These are phyloP conservation scores for Pangasius macronema DNA, from an alignment of 2,797 vertebrate species.

Conservation along the genomic window DNA sequence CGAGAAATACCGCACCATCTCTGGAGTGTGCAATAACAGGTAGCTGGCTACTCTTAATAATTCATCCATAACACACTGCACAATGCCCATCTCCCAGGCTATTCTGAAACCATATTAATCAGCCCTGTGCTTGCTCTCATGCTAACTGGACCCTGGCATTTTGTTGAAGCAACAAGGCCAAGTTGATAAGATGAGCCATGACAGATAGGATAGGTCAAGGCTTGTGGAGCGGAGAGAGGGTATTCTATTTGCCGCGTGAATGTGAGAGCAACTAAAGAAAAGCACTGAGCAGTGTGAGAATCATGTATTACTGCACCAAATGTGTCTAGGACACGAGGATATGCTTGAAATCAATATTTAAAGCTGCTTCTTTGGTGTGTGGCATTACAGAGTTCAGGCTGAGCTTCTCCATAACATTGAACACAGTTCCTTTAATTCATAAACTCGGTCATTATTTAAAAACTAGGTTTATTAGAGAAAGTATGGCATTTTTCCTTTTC, in stretches of 20 bases:
- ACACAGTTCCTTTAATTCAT: neutral
- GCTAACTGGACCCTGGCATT: conserved; percentile 45
- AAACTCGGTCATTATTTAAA: neutral
- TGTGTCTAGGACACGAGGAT: conserved; percentile 27
- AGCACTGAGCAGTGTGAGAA: conserved; percentile 36
- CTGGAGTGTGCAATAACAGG: conserved; percentile 93
- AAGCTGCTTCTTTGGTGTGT: neutral
- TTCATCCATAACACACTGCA: conserved; percentile 39
- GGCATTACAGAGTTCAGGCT: neutral
- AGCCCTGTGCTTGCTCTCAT: conserved; percentile 24
- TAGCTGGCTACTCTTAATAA: conserved; percentile 60
- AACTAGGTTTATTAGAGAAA: neutral
- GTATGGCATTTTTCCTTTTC: neutral
- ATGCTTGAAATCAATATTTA: conserved; percentile 38
- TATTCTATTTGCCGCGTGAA: conserved; percentile 36
- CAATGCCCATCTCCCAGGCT: conserved; percentile 30
- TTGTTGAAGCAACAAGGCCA: conserved; percentile 39
- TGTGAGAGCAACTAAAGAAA: conserved; percentile 19
- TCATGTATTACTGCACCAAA: conserved; percentile 26
- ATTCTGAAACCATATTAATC: conserved; percentile 46
- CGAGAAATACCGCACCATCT: conserved; percentile 83
- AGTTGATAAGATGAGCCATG: conserved; percentile 53
- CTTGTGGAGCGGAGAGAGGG: conserved; percentile 42
- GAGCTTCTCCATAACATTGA: neutral
- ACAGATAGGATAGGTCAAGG: conserved; percentile 52